Percentiles rank a stretch among this genome's conserved stretches.
Evolutionary conservation across 2,113 vertebrate genomes (phyloP).

Genomic region (rabbit (Oryctolagus cuniculus)): mOryCun1.1 NC_091432.1:185229501-185230000

Average conservation of each 20-base stretch:
- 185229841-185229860: constrained; percentile 10
- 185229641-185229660: constrained; percentile 30
- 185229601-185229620: constrained; percentile 74
- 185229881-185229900: constrained; percentile 49
- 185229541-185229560: constrained; percentile 69
- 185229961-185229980: constrained; percentile 47
- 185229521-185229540: constrained; percentile 76
- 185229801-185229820: constrained; percentile 70
- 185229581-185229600: constrained; percentile 77
- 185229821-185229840: constrained; percentile 42
- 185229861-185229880: constrained; percentile 57
- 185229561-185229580: constrained; percentile 78
- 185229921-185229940: constrained; percentile 33
- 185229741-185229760: not conserved
- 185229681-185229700: not conserved
- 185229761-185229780: not conserved
- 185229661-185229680: not conserved
- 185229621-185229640: constrained; percentile 75
- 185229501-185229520: constrained; percentile 71
- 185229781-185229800: constrained; percentile 8
- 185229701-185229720: not conserved
- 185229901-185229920: not conserved
- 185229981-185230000: constrained; percentile 12
- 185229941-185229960: constrained; percentile 63
- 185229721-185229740: constrained; percentile 20